These are phyloP conservation scores for Tympanoctomys barrerae DNA, from an alignment of 2,797 vertebrate genomes.

Conservation along the genomic window DNA sequence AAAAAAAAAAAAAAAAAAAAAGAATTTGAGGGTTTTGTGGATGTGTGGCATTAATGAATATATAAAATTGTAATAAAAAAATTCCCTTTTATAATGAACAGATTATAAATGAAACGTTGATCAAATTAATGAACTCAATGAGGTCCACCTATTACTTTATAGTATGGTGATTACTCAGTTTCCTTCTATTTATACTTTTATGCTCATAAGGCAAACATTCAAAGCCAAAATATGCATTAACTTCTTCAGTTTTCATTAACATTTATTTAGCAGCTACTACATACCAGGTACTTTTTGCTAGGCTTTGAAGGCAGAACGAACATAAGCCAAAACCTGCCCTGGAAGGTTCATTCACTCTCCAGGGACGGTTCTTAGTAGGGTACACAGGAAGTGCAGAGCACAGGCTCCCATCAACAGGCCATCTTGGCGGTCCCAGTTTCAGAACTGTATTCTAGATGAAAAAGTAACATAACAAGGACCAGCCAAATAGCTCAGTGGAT, in stretches of 20 bases:
- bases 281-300: not conserved
- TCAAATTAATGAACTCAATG: not conserved
- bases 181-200: not conserved
- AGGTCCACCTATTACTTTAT: not conserved
- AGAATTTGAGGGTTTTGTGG: too few species aligned
- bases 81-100: not conserved
- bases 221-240: constrained; percentile 9
- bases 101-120: not conserved
- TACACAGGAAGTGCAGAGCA: rapidly evolving
- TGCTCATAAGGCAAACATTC: not conserved
- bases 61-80: constrained; percentile 17
- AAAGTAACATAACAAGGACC: not conserved
- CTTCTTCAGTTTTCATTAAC: not conserved
- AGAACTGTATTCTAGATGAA: not conserved
- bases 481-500: not conserved
- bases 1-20: too few species aligned
- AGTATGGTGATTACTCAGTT: not conserved
- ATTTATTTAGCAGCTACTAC: not conserved
- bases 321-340: not conserved
- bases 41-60: not conserved
- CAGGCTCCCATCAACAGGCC: not conserved
- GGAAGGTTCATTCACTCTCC: not conserved
- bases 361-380: not conserved
- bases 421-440: not conserved
- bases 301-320: not conserved